Percentiles rank a stretch among this genome's conserved stretches.
These are phyloP conservation scores for Myotis yumanensis DNA, from an alignment of 2,113 vertebrate genomes.

Conservation along the genomic window DNA sequence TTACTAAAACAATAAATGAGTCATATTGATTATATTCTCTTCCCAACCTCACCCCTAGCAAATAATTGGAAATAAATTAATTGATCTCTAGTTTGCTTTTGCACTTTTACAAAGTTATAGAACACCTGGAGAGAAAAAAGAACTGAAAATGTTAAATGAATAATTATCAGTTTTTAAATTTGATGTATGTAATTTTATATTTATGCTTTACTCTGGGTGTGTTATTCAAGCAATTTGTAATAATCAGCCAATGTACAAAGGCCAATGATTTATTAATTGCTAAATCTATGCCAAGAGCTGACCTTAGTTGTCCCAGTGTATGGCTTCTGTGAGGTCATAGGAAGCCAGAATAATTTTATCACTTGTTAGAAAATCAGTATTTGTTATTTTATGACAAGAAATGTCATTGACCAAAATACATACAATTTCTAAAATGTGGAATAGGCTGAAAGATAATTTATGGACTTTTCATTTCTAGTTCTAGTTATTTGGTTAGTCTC, in stretches of 20 bases:
- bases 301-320: not conserved
- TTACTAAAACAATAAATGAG: not conserved
- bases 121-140: not conserved
- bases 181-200: slow-evolving; percentile 13
- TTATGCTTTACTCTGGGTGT: not conserved
- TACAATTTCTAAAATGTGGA: not conserved
- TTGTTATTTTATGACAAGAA: not conserved
- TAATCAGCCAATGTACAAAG: not conserved
- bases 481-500: not conserved
- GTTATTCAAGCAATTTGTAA: not conserved
- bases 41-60: not conserved
- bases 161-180: not conserved
- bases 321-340: not conserved
- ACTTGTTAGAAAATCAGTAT: slow-evolving; percentile 21
- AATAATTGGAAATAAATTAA: slow-evolving; percentile 23
- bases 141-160: slow-evolving; percentile 12
- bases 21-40: slow-evolving; percentile 2
- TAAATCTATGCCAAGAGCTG: not conserved
- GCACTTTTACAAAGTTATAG: not conserved
- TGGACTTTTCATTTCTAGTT: slow-evolving; percentile 9
- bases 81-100: slow-evolving; percentile 29
- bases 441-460: not conserved
- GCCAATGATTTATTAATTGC: not conserved
- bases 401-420: not conserved
- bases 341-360: slow-evolving; percentile 23